phyloP scores from a whole-genome alignment of 1,140 invertebrate species.

The Ceratina australensis region DNA sequence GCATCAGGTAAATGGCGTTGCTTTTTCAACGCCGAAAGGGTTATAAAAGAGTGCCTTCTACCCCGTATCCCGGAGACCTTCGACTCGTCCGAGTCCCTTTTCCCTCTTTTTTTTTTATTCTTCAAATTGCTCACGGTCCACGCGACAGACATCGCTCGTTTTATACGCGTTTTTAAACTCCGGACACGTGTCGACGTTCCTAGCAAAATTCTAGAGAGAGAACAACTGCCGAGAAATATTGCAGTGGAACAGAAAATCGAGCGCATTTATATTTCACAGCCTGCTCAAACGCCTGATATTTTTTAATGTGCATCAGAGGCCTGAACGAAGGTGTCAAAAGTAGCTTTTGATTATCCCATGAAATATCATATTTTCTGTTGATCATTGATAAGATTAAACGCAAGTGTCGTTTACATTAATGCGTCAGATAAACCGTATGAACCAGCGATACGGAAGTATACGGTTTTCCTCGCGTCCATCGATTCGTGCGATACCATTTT shows the following conservation, averaged over 20 bases:
- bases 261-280: constrained; percentile 17
- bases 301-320: no score
- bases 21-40: constrained; percentile 60
- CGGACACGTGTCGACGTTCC: constrained; percentile 20
- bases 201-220: neutral
- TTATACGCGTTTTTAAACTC: constrained; percentile 26
- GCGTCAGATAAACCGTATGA: no score
- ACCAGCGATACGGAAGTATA: no score
- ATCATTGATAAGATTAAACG: no score
- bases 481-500: neutral
- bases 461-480: neutral
- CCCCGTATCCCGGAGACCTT: constrained; percentile 33
- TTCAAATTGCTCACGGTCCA: neutral
- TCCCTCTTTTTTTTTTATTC: neutral
- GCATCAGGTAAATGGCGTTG: constrained; percentile 54
- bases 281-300: no score
- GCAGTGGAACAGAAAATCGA: neutral
- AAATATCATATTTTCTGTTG: no score
- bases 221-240: accelerated
- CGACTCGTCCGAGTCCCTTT: neutral
- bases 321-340: no score
- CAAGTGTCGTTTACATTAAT: no score
- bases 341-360: no score
- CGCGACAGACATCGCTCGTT: neutral
- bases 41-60: constrained; percentile 67